These are phyloP conservation scores for Lucilia cuprina DNA, from an alignment of 1,140 invertebrate genomes.

Conservation along the genomic window DNA sequence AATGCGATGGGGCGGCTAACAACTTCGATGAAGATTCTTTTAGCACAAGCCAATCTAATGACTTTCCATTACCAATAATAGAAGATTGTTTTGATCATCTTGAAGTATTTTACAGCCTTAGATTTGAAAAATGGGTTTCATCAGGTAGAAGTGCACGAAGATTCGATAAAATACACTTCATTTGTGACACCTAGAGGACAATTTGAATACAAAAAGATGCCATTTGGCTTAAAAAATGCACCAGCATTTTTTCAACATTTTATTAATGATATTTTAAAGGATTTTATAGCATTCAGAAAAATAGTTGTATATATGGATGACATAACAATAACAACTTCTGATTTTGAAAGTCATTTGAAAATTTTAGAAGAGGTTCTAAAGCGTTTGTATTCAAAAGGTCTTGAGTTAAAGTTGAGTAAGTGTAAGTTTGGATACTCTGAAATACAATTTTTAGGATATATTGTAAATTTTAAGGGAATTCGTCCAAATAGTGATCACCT, in stretches of 20 bases:
- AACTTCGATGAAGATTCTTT: too few relatives aligned
- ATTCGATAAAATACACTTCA: constrained; percentile 40
- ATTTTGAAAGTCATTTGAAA: too few relatives aligned
- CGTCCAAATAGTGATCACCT: constrained; percentile 40
- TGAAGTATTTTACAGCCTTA: background rate
- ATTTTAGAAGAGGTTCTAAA: constrained; percentile 33
- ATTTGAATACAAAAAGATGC: constrained; percentile 36
- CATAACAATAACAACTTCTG: too few relatives aligned
- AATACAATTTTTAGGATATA: constrained; percentile 57
- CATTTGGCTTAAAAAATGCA: constrained; percentile 39
- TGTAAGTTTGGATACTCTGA: constrained; percentile 45
- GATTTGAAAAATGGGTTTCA: constrained; percentile 20
- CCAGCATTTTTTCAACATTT: background rate
- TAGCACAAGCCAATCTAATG: too few relatives aligned
- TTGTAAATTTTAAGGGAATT: constrained; percentile 44
- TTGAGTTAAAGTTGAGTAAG: too few relatives aligned
- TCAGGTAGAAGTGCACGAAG: background rate
- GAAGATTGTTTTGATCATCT: background rate
- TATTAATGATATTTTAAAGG: background rate
- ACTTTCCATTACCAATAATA: background rate
- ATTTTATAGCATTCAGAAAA: background rate
- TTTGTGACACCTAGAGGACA: constrained; percentile 22
- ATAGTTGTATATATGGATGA: background rate
- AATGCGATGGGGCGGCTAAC: too few relatives aligned
- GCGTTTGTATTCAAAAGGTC: too few relatives aligned